Evolutionary conservation across 2,888 invertebrate species (phyloP), one percentile per base, ranked within the genome.

Genomic region (Melieria crassipennis): DNA sequence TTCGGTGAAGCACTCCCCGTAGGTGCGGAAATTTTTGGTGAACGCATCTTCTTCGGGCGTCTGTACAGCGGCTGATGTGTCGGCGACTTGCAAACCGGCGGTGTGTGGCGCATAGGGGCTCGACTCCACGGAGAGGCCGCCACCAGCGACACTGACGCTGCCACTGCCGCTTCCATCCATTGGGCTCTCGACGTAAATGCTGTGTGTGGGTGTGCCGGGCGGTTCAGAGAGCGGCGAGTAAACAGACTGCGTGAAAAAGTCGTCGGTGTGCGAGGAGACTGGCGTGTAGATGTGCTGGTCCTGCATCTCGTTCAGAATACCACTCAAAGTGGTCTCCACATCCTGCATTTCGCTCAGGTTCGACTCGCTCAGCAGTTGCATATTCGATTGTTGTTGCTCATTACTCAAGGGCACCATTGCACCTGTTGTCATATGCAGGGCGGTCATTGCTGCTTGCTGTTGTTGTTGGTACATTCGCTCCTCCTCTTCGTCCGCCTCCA

Each of bases 271-370:
- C 5, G 69, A 74, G 4, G 80, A 71, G 45, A 81, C 80, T 4
- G 84, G 80, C 0, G 83, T 81, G 62, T 84, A 84, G 68, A 84
- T 80, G 75, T 84, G 82, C 65, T 84, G 80, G 70, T 84, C 84
- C 69, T 84, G 83, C 82, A 84, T 84, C 73, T 84, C 84, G 69
- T 79, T 84, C 1, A 84, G 73, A 56, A 84, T 83, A 56, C 84
- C 84, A 71, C 84, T 83, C 13, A 84, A 61, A 0, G 84, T 84
- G 5, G 68, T 82, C 73, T 84, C 84, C 46, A 84, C 82, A 74
- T 84, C 82, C 11, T 81, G 80, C 75, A 83, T 84, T 73, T 84
- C 83, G 7, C 73, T 75, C 42, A 76, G 61, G 58, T 77, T 75
- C 50, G 71, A 65, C 16, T 67, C 63, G 11, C 69, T 68, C 7